Conservation (phyloP, 2,797 vertebrate genomes). For the Molossus alvarezi region DNA sequence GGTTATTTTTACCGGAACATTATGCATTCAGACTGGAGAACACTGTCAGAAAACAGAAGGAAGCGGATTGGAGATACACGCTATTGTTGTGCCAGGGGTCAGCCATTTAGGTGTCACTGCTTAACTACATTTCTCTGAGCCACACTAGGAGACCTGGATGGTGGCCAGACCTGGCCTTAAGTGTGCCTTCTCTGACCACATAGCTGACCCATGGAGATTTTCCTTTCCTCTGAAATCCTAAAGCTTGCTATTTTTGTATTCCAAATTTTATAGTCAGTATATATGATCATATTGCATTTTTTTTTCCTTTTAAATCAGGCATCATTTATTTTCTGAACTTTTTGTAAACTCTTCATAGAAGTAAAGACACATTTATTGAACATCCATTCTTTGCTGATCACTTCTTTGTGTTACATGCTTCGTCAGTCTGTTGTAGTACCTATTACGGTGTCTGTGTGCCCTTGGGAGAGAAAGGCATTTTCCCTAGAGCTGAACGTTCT, state of each 20-base stretch:
- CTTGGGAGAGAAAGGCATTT: neutral
- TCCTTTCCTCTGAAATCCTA: conserved; percentile 58
- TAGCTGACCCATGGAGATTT: conserved; percentile 56
- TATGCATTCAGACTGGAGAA: conserved; percentile 51
- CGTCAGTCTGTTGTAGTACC: neutral
- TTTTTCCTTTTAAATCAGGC: neutral
- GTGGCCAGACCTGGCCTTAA: conserved; percentile 12
- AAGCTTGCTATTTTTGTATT: conserved; percentile 47
- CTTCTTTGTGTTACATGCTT: neutral
- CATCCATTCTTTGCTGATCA: neutral
- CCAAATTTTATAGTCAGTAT: neutral
- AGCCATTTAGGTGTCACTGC: conserved; percentile 55
- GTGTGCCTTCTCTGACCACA: neutral
- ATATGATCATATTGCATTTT: neutral
- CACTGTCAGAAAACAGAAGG: neutral
- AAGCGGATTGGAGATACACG: conserved; percentile 24
- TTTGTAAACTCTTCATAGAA: neutral
- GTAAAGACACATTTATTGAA: neutral
- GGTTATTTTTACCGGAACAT: conserved; percentile 72
- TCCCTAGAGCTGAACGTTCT: neutral
- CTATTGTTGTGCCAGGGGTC: conserved; percentile 59
- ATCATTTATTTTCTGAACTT: neutral
- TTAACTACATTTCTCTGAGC: conserved; percentile 60
- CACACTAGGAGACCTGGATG: neutral
- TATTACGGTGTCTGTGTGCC: neutral